Percentiles rank a stretch among this genome's conserved stretches.
These are phyloP conservation scores for Pararge aegeria DNA, from an alignment of 1,140 invertebrate genomes.

Conservation along the genomic window DNA sequence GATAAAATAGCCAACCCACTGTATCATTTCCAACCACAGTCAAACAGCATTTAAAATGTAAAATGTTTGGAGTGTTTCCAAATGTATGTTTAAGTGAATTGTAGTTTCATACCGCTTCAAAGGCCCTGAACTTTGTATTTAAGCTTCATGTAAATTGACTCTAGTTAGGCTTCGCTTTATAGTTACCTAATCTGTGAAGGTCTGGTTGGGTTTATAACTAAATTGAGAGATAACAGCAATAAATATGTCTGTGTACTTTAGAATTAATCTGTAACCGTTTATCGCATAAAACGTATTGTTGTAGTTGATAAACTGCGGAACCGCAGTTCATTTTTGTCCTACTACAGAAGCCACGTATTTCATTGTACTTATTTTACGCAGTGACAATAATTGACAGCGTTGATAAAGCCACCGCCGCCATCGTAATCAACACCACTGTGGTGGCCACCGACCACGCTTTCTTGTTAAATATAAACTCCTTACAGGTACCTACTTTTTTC, in stretches of 20 bases:
- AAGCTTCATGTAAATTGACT: conserved; percentile 33
- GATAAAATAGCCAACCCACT: conserved; percentile 1
- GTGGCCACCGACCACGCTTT: too few relatives aligned
- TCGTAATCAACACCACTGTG: too few relatives aligned
- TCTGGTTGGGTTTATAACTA: neutral
- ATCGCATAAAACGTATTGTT: too few relatives aligned
- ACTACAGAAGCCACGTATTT: too few relatives aligned
- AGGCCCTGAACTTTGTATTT: conserved; percentile 29
- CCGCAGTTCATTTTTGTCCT: too few relatives aligned
- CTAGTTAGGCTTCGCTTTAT: conserved; percentile 3
- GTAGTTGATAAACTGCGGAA: too few relatives aligned
- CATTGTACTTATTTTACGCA: too few relatives aligned
- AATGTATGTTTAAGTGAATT: conserved; percentile 30
- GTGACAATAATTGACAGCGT: too few relatives aligned
- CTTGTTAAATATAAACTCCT: too few relatives aligned
- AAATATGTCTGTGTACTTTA: neutral
- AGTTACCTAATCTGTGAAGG: neutral
- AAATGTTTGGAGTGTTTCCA: conserved; percentile 26
- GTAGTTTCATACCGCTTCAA: conserved; percentile 25
- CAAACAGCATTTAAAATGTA: conserved; percentile 26
- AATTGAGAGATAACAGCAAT: neutral
- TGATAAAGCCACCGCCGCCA: too few relatives aligned
- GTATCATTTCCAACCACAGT: conserved; percentile 11
- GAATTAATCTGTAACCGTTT: neutral
- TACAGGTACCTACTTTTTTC: too few relatives aligned